A percentile compares a stretch with the other conserved stretches of the same genome.
Evolutionary conservation across 1,140 invertebrate species (phyloP).

Genomic region (Plectus sambesii): DNA sequence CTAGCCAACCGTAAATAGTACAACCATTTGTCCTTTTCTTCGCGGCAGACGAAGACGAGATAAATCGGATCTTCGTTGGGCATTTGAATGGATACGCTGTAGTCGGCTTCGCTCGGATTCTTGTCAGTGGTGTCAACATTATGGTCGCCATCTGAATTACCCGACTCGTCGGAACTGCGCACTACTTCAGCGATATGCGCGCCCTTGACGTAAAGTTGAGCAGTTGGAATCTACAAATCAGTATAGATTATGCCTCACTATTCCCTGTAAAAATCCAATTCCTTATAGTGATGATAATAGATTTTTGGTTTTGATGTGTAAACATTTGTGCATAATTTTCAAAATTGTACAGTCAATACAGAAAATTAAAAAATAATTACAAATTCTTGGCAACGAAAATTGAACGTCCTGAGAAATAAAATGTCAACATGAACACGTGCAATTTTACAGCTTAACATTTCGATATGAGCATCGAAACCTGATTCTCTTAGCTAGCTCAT

Average conservation of each 20-base stretch:
- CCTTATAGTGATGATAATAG: conserved; percentile 29
- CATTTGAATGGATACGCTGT: conserved; percentile 27
- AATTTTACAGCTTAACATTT: conserved; percentile 4
- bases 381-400: no score
- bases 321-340: no score
- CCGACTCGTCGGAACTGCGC: conserved; percentile 21
- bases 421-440: conserved; percentile 16
- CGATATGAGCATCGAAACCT: conserved; percentile 20
- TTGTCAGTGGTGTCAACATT: conserved; percentile 2
- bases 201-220: conserved; percentile 29
- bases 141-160: conserved; percentile 15
- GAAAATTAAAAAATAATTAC: no score
- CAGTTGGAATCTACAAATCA: conserved; percentile 24
- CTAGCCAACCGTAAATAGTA: conserved; percentile 32
- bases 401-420: conserved; percentile 26
- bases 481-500: conserved; percentile 10
- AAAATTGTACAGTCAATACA: no score
- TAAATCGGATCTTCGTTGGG: conserved; percentile 33
- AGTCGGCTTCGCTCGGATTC: conserved; percentile 16
- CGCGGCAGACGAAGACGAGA: conserved; percentile 26
- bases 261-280: conserved; percentile 11
- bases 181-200: conserved; percentile 28
- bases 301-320: no score
- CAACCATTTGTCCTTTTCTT: conserved; percentile 39
- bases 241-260: no score